Evolutionary conservation across 2,113 vertebrate species (phyloP).

Genomic region (Lophochroa leadbeateri): DNA sequence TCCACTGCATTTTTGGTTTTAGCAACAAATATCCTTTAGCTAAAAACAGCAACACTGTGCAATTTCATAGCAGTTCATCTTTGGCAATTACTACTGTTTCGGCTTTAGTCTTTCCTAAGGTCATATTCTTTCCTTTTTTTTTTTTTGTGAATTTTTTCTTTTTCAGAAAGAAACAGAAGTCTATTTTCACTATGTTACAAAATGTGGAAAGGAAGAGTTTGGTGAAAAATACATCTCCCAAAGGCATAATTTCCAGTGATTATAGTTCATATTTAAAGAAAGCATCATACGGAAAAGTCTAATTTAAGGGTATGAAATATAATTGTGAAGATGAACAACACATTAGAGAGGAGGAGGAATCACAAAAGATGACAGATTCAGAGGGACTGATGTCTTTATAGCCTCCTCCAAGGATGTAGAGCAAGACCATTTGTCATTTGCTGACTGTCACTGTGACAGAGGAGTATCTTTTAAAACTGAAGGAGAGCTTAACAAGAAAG

Average conservation of each 20-base stretch:
- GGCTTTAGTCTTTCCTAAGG: background rate
- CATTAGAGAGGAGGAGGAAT: background rate
- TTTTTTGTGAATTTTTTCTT: background rate
- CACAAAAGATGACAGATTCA: background rate
- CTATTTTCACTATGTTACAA: background rate
- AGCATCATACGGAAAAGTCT: background rate
- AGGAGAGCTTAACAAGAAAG: conserved; percentile 14
- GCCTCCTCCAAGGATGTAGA: background rate
- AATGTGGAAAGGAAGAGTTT: background rate
- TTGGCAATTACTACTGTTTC: background rate
- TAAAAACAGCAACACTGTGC: background rate
- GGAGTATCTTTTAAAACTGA: background rate
- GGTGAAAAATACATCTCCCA: background rate
- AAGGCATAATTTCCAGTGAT: background rate
- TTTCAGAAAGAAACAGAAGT: background rate
- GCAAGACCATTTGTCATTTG: background rate
- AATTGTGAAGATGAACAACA: conserved; percentile 10
- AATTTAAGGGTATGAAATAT: background rate
- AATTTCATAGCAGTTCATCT: background rate
- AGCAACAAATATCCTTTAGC: background rate
- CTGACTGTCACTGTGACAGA: background rate
- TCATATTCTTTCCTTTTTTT: background rate
- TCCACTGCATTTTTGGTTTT: background rate
- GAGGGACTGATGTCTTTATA: background rate
- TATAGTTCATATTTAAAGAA: conserved; percentile 4